Percentiles rank a stretch among this genome's conserved stretches.
phyloP scores from a whole-genome alignment of 2,797 vertebrate genomes.

The Acomys russatus region DNA sequence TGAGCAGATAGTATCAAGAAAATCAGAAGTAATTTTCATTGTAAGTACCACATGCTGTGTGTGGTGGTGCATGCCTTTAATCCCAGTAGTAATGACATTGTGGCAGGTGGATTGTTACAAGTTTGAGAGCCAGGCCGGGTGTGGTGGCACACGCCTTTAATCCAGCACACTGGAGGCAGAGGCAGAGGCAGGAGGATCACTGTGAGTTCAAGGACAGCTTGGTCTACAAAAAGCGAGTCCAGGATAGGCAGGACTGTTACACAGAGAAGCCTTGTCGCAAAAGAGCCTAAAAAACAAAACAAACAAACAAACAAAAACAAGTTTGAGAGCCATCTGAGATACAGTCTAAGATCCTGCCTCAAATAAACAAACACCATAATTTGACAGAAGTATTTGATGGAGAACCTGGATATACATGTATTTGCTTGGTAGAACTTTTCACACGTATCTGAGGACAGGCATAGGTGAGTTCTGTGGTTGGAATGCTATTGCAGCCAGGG shows the following conservation, averaged over 20 bases:
- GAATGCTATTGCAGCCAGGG: not conserved
- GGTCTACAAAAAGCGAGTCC: too few relatives aligned
- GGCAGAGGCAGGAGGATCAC: too few relatives aligned
- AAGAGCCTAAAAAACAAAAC: too few relatives aligned
- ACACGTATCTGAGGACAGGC: not conserved
- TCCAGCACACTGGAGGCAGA: too few relatives aligned
- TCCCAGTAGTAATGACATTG: not conserved
- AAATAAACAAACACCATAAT: not conserved
- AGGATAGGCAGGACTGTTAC: too few relatives aligned
- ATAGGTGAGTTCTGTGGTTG: not conserved
- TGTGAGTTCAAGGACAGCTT: too few relatives aligned
- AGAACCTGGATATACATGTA: not conserved
- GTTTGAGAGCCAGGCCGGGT: not conserved
- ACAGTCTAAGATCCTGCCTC: not conserved
- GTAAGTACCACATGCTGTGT: not conserved
- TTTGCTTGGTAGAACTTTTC: conserved; percentile 16
- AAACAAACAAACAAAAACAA: not conserved
- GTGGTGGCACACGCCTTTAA: too few relatives aligned
- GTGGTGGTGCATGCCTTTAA: not conserved
- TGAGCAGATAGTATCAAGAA: conserved; percentile 7
- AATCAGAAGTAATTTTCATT: conserved; percentile 32
- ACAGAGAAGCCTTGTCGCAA: too few relatives aligned
- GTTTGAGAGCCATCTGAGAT: not conserved
- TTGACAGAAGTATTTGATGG: conserved; percentile 23
- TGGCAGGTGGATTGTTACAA: not conserved